phyloP scores from a whole-genome alignment of 2,797 vertebrate genomes.

The Silurus lanzhouensis region DNA sequence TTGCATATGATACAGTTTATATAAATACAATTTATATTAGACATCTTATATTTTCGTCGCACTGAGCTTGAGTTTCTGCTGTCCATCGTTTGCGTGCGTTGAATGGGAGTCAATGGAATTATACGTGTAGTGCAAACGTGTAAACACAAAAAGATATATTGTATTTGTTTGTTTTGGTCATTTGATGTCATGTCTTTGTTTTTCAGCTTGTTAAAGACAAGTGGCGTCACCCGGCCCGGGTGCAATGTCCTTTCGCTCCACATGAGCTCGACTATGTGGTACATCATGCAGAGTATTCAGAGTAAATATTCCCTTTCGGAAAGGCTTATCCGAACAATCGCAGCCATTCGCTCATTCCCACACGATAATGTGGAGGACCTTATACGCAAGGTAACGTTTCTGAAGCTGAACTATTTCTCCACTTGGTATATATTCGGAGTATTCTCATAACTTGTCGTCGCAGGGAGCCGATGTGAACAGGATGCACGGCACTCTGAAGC shows the following conservation, averaged over 20 bases:
- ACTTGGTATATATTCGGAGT: not conserved
- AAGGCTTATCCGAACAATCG: conserved; percentile 92
- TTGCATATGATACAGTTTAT: no score
- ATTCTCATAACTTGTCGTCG: not conserved
- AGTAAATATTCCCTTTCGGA: conserved; percentile 96
- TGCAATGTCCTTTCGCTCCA: conserved; percentile 78
- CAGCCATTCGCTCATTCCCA: conserved; percentile 93
- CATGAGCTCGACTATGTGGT: conserved; percentile 96
- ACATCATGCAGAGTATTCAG: conserved; percentile 97
- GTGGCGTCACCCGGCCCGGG: conserved; percentile 69
- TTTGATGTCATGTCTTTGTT: not conserved
- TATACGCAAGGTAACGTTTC: conserved; percentile 82
- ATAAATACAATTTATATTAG: no score
- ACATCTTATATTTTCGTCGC: no score
- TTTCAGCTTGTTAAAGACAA: conserved; percentile 55
- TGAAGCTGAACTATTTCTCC: not conserved
- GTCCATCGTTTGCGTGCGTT: no score
- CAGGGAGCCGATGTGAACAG: conserved; percentile 96
- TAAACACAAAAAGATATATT: no score
- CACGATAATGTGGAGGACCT: conserved; percentile 96
- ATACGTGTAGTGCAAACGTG: no score
- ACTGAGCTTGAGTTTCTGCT: no score
- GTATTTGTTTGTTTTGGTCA: not conserved
- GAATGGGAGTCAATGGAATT: no score
- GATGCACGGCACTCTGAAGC: conserved; percentile 93